Conservation (phyloP, 2,797 vertebrate species). For the Echeneis naucrates region DNA sequence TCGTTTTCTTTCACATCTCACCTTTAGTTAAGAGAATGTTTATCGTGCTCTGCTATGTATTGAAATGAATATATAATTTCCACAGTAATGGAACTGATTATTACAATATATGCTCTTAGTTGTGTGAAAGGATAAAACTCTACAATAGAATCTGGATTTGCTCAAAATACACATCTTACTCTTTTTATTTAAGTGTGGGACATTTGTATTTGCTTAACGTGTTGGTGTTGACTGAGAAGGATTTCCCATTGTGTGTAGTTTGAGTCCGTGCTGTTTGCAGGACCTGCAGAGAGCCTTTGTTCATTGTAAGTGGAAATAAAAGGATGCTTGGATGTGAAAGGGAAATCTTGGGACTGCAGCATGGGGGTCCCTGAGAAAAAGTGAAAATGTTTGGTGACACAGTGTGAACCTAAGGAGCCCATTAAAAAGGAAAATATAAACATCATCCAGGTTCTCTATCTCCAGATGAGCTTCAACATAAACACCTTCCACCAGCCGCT, state of each 20-base stretch:
- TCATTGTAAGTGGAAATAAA: constrained; percentile 32
- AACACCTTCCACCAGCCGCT: constrained; percentile 52
- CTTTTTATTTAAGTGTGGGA: constrained; percentile 23
- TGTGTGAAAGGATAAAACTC: constrained; percentile 12
- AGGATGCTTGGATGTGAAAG: constrained; percentile 15
- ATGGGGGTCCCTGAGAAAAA: constrained; percentile 18
- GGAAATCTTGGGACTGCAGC: neutral
- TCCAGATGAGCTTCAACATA: constrained; percentile 55
- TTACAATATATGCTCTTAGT: constrained; percentile 21
- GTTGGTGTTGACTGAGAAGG: constrained; percentile 23
- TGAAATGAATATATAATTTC: constrained; percentile 44
- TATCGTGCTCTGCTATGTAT: constrained; percentile 25
- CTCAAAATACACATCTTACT: constrained; percentile 16
- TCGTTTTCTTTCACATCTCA: constrained; percentile 16
- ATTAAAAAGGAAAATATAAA: constrained; percentile 58
- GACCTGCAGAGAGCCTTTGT: constrained; percentile 21
- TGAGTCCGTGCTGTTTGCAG: constrained; percentile 21
- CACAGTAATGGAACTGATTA: constrained; percentile 12
- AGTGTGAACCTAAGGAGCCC: constrained; percentile 32
- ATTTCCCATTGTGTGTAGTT: constrained; percentile 40
- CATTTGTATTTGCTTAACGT: no score
- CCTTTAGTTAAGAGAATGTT: constrained; percentile 16
- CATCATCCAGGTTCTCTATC: constrained; percentile 35
- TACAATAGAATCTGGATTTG: constrained; percentile 13
- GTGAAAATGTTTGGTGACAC: constrained; percentile 50